phyloP scores from a whole-genome alignment of 2,888 invertebrate genomes.

The Odontothrips loti region DNA sequence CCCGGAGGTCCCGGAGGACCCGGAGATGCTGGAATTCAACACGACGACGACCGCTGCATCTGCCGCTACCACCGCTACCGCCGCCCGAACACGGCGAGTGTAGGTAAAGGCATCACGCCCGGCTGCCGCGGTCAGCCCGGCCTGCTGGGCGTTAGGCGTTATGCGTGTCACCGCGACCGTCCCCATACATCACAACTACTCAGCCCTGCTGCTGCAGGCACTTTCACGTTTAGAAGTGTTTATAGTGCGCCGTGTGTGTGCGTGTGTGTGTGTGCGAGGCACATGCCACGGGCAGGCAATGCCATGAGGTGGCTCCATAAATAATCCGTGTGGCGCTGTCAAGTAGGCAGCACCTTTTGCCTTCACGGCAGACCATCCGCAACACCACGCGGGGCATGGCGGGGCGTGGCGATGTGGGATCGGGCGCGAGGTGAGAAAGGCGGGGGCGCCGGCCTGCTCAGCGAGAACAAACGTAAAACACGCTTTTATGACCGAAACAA shows the following conservation, averaged over 20 bases:
- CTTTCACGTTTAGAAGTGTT: constrained; percentile 26
- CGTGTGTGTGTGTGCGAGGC: not conserved
- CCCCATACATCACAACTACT: constrained; percentile 24
- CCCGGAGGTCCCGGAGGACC: too few relatives aligned
- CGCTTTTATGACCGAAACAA: too few relatives aligned
- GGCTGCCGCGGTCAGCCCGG: too few relatives aligned
- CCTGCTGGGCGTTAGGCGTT: not conserved
- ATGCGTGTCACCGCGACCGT: constrained; percentile 15
- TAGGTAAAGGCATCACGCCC: too few relatives aligned
- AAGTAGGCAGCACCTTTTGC: constrained; percentile 24
- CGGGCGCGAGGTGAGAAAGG: not conserved
- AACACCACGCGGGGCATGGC: not conserved
- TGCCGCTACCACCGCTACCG: too few relatives aligned
- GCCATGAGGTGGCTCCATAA: constrained; percentile 13
- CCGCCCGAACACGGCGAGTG: too few relatives aligned
- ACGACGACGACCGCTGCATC: too few relatives aligned
- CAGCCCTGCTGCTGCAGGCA: not conserved
- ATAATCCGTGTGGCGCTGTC: not conserved
- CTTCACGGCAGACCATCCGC: not conserved
- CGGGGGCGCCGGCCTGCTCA: too few relatives aligned
- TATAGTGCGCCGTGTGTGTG: not conserved
- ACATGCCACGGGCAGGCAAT: constrained; percentile 11
- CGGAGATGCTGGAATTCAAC: too few relatives aligned
- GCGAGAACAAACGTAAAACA: not conserved
- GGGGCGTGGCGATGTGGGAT: not conserved